Evolutionary conservation across 2,797 vertebrate species (phyloP).

Genomic region (Acropternis orthonyx): DNA sequence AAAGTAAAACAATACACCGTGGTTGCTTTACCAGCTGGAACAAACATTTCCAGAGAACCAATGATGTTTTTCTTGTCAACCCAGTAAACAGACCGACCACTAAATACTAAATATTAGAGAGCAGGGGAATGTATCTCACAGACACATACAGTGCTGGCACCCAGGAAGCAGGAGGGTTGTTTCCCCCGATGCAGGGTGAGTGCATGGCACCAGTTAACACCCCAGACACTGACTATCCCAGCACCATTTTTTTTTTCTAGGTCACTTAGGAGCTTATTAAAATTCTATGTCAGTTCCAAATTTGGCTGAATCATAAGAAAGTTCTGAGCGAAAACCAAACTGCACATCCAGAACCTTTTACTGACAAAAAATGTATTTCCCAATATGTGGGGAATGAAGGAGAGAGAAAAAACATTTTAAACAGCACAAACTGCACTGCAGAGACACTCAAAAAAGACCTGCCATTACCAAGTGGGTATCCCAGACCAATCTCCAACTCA

Average conservation of each 20-base stretch:
- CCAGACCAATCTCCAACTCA: not conserved
- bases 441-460: not conserved
- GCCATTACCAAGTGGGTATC: not conserved
- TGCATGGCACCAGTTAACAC: not conserved
- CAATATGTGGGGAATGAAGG: not conserved
- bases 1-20: not conserved
- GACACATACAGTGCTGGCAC: not conserved
- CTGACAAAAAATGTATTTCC: not conserved
- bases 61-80: not conserved
- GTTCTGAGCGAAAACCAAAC: not conserved
- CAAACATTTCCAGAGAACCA: not conserved
- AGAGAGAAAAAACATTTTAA: not conserved
- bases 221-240: not conserved
- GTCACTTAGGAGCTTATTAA: not conserved
- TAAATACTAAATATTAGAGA: not conserved
- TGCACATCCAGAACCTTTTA: not conserved
- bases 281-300: not conserved
- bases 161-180: not conserved
- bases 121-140: not conserved
- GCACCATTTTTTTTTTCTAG: not conserved
- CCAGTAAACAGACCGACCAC: not conserved
- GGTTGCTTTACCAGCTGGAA: not conserved
- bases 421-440: not conserved
- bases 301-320: not conserved
- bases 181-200: not conserved